Evolutionary conservation across 1,140 invertebrate species (phyloP).

Genomic region (Magallana gigas): DNA sequence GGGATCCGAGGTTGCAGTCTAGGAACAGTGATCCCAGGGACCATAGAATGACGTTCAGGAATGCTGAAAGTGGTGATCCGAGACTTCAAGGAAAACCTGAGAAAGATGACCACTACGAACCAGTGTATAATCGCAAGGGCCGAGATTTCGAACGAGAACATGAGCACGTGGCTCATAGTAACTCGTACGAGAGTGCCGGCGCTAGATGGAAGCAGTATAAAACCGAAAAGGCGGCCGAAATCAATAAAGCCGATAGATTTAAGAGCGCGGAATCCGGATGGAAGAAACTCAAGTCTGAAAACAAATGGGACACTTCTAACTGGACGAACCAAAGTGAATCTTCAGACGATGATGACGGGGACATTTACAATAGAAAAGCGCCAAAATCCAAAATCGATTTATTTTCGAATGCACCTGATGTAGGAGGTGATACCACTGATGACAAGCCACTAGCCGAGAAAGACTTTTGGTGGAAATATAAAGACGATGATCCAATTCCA

Average conservation of each 20-base stretch:
- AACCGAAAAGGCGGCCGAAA: conserved; percentile 36
- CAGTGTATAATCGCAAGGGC: not conserved
- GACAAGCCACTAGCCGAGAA: not conserved
- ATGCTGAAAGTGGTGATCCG: not conserved
- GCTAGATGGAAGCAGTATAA: conserved; percentile 40
- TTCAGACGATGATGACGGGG: not conserved
- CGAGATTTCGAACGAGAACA: not conserved
- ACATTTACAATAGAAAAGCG: conserved; percentile 26
- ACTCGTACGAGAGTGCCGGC: conserved; percentile 20
- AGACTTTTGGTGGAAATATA: conserved; percentile 27
- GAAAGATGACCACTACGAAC: not conserved
- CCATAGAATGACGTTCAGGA: not conserved
- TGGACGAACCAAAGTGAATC: conserved; percentile 7
- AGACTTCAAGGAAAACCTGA: not conserved
- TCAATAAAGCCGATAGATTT: not conserved
- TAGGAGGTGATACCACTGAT: not conserved
- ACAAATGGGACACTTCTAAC: conserved; percentile 34
- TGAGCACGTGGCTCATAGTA: not conserved
- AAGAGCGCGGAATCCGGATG: conserved; percentile 37
- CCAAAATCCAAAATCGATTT: conserved; percentile 20
- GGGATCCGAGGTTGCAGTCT: not conserved
- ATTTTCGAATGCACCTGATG: not conserved
- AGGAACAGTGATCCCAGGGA: not conserved
- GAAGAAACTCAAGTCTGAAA: conserved; percentile 43
- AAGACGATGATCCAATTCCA: not conserved